Conservation (phyloP, 2,888 invertebrate genomes). For the Anoncus sp. region DNA sequence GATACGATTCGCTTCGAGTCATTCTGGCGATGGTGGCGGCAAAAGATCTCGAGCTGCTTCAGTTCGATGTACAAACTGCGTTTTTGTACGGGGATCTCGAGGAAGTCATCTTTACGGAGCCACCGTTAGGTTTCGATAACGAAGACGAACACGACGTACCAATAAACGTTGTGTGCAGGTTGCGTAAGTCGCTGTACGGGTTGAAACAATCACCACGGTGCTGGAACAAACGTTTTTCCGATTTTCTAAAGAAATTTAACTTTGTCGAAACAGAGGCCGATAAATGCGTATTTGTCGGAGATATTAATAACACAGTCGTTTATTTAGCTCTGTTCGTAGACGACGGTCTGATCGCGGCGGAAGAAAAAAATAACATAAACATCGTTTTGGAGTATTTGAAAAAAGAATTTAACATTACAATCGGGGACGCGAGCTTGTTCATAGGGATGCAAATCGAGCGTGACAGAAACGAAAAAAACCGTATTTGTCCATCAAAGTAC, state of each 20-base stretch:
- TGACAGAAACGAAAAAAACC: conserved; percentile 22
- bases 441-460: conserved; percentile 39
- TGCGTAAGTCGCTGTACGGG: conserved; percentile 30
- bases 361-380: not conserved
- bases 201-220: conserved; percentile 3
- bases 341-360: conserved; percentile 23
- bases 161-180: not conserved
- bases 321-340: conserved; percentile 22
- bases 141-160: not conserved
- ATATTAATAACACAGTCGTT: not conserved
- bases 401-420: not conserved
- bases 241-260: conserved; percentile 16
- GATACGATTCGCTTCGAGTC: not conserved
- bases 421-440: conserved; percentile 38
- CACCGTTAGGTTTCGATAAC: not conserved
- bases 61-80: conserved; percentile 1
- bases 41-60: not conserved
- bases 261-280: conserved; percentile 20
- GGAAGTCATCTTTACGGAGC: not conserved
- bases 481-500: not conserved
- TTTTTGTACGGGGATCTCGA: not conserved
- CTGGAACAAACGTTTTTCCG: conserved; percentile 36
- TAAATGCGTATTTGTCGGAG: conserved; percentile 18
- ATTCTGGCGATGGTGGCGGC: not conserved
- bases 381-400: not conserved